Base-by-base conservation (phyloP, 2,888 invertebrate species). In the Conops quadrifasciatus region DNA sequence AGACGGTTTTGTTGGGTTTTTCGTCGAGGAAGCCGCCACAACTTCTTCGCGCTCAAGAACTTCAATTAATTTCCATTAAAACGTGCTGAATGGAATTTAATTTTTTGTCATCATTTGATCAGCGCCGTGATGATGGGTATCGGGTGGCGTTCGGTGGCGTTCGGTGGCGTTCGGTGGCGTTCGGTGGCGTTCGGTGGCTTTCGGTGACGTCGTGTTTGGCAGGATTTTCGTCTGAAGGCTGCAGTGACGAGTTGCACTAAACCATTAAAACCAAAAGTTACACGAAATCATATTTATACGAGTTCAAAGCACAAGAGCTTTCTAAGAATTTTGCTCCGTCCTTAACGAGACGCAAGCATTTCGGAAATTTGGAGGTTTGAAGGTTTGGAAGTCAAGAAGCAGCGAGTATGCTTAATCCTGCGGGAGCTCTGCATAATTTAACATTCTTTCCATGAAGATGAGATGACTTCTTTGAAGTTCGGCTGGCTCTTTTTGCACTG, bases 41-140 rank as follows among this genome's bases (percentile, higher is more conserved):
- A 49, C 71, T 68, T 72, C 76, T 71, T 67, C 51, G 47, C 56
- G 21, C 28, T 53, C 51, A 59, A 73, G 75, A 77, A 77, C 79
- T 78, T 78, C 79, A 80, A 79, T 80, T 80, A 80, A 80, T 79
- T 80, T 80, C 76, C 80, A 80, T 80, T 80, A 79, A 79, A 80
- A 80, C 73, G 76, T 77, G 79, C 78, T 80, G 77, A 81, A 80
- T 77, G 75, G 78, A 80, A 78, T 80, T 80, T 79, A 79, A 80
- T 80, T 80, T 78, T 76, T 74, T 76, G 74, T 73, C 73, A 73
- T 71, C 74, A 75, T 74, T 72, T 75, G 73, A 51, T 36, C 63
- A 60, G 49, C 47, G 19, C 30, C 5, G 49, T 28, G 30, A 11
- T 45, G 59, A 21, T 15, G 15, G 21, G 45, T 2, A 9, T 24